Evolutionary conservation across 2,797 vertebrate genomes (phyloP), one percentile per base, ranked within the genome.

Genomic region (Phaenicophaeus curvirostris): DNA sequence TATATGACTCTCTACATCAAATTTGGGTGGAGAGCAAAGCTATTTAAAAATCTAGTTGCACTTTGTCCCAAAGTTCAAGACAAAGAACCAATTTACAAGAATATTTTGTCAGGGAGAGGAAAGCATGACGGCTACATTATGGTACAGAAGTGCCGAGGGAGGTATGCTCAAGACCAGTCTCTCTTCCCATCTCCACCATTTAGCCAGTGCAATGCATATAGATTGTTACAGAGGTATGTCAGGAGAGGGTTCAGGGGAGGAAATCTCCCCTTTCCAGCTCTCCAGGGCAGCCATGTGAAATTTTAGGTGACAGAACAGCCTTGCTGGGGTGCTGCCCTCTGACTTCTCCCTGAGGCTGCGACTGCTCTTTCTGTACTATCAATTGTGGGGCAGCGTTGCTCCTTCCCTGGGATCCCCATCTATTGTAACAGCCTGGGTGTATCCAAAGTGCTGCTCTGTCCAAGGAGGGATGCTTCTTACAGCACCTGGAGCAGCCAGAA

Each of bases 271-370:
- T 37, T 28, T 27, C 58, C 55, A 42, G 30, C 20, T 72, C 14
- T 37, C 31, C 30, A 62, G 55, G 48, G 30, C 37, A 35, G 21
- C 44, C 53, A 55, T 4, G 0, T n/a, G 35, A 91, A 39, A 35
- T 55, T 80, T 86, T 28, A 51, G 48, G 27, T 63, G 69, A 4
- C 44, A 51, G 44, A 79, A 53, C 68, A 86, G 48, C 31, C 35
- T 58, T 0, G 0, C n/a, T 63, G 48, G 17, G 28, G 3, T 59
- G 17, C n/a, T 90, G 18, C 9, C 14, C 24, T 51, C 63, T 31
- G 53, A 15, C 15, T 55, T 77, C 31, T 61, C 35, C 14, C 28
- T 15, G 35, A 39, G n/a, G 21, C 16, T 33, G 27, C 1, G 1
- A 42, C 19, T n/a, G 41, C 21, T 9, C 6, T 18, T 85, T 85